These are phyloP conservation scores for Rhagonycha fulva DNA, from an alignment of 2,888 invertebrate species.

Conservation along the genomic window DNA sequence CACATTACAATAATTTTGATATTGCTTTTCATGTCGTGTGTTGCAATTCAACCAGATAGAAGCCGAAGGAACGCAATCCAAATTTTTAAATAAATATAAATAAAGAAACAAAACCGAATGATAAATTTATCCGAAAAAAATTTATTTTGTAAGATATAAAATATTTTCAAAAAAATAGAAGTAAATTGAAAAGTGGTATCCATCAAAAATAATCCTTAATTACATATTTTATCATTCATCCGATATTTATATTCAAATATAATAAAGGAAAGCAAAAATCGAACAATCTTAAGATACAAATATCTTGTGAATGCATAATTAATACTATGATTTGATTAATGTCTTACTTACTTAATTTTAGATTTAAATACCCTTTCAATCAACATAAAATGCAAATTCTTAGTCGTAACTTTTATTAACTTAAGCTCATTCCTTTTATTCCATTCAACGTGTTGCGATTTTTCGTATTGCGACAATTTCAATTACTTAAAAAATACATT, in stretches of 20 bases:
- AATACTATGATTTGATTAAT: background rate
- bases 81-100: background rate
- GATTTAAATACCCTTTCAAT: background rate
- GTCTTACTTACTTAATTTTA: background rate
- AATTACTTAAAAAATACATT: no score
- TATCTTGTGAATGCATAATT: background rate
- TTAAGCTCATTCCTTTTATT: background rate
- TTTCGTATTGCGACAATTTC: no score
- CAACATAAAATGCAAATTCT: background rate
- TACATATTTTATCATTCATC: background rate
- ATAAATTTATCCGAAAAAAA: background rate
- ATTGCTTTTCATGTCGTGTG: background rate
- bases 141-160: background rate
- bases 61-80: background rate
- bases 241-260: background rate
- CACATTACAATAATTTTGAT: background rate
- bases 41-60: background rate
- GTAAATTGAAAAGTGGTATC: background rate
- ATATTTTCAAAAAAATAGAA: background rate
- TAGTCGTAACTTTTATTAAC: background rate
- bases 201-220: background rate
- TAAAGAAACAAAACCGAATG: background rate
- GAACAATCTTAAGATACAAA: background rate
- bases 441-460: background rate
- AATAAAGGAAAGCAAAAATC: background rate